These are phyloP conservation scores for Gambusia yucatana DNA, from an alignment of 2,797 vertebrate species.

Conservation along the genomic window DNA sequence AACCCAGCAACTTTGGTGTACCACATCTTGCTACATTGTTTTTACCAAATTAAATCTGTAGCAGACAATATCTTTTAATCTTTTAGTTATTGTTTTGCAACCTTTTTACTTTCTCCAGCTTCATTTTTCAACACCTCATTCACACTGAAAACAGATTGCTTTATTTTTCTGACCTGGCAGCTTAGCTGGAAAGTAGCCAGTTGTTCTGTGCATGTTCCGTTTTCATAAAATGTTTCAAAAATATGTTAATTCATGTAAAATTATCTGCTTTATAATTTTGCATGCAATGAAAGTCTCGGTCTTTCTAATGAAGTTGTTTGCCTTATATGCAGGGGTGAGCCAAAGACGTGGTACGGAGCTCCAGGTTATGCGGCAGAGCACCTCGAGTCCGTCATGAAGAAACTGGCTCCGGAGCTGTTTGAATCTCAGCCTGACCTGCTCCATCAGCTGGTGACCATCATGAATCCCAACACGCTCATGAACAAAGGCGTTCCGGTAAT, in stretches of 20 bases:
- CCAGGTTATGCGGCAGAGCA: constrained; percentile 96
- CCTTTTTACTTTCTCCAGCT: background rate
- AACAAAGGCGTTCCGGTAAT: constrained; percentile 95
- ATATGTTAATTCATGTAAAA: background rate
- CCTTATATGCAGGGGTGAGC: constrained; percentile 89
- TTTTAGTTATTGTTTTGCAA: background rate
- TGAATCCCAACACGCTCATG: constrained; percentile 99
- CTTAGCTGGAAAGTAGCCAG: background rate
- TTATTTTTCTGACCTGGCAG: background rate
- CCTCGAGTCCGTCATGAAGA: constrained; percentile 96
- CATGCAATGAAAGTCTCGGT: background rate
- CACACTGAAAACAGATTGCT: background rate
- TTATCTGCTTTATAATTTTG: no score
- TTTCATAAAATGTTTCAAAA: background rate
- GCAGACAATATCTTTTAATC: background rate
- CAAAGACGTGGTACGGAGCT: constrained; percentile 99
- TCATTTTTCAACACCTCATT: background rate
- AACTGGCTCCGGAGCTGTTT: constrained; percentile 95
- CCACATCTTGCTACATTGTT: background rate
- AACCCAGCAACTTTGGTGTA: background rate
- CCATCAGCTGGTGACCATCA: constrained; percentile 99
- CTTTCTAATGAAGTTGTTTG: background rate
- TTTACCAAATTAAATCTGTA: background rate
- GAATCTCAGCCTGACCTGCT: constrained; percentile 97
- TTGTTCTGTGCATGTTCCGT: background rate